Conservation (phyloP, 2,888 invertebrate species). For the Pilophorus perplexus region DNA sequence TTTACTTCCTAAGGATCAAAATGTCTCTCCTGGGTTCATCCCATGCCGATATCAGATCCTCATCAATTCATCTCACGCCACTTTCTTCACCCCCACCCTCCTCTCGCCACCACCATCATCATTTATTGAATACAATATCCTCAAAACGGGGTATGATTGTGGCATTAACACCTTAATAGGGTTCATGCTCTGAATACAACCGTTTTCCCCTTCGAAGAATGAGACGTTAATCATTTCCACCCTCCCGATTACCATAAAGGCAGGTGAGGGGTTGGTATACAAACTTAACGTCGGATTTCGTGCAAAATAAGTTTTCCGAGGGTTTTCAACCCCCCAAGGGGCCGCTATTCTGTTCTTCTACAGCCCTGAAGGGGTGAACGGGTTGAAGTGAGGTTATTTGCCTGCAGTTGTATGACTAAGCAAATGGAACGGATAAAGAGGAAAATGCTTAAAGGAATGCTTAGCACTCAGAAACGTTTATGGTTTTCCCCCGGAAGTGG, state of each 20-base stretch:
- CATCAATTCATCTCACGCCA: too few species aligned
- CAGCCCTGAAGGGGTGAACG: too few species aligned
- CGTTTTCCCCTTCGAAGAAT: neutral
- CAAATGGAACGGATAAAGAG: slow-evolving; percentile 29
- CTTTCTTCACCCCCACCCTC: too few species aligned
- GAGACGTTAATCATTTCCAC: slow-evolving; percentile 5
- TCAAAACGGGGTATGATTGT: neutral
- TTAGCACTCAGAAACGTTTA: slow-evolving; percentile 20
- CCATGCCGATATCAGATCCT: too few species aligned
- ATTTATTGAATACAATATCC: slow-evolving; percentile 2
- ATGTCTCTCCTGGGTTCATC: too few species aligned
- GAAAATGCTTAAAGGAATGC: slow-evolving; percentile 13
- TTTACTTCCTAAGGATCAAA: too few species aligned
- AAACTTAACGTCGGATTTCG: slow-evolving; percentile 20
- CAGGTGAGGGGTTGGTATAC: slow-evolving; percentile 3
- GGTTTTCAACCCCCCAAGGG: neutral
- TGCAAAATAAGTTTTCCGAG: slow-evolving; percentile 20
- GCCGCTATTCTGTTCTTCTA: too few species aligned
- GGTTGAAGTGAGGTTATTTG: neutral
- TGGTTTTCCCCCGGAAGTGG: neutral
- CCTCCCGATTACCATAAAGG: neutral
- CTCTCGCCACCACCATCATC: too few species aligned
- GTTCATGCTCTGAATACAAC: slow-evolving; percentile 25
- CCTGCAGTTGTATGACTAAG: slow-evolving; percentile 24
- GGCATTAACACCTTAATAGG: slow-evolving; percentile 21